Base-by-base conservation (phyloP, 1,140 invertebrate genomes). In the Prorops nasuta region DNA sequence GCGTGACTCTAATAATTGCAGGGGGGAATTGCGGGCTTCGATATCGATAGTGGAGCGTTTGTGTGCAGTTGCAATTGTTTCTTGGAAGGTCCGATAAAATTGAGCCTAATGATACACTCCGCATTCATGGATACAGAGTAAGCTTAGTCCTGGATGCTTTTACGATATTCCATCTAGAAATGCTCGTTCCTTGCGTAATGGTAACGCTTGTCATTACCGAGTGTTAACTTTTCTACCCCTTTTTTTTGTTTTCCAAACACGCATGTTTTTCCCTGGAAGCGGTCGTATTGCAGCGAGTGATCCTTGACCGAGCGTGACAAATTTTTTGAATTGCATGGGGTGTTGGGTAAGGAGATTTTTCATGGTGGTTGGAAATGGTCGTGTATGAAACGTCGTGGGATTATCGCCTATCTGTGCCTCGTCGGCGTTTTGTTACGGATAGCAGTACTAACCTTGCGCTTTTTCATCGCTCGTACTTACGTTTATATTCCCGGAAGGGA, bases 341-440 rank as follows among this genome's bases (percentile, higher is more conserved):
- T n/a, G n/a, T n/a, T n/a, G n/a, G n/a, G n/a, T n/a, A n/a, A n/a
- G n/a, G n/a, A n/a, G n/a, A n/a, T n/a, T n/a, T n/a, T n/a, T n/a
- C n/a, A n/a, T n/a, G n/a, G n/a, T n/a, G n/a, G n/a, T n/a, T n/a
- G n/a, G n/a, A n/a, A n/a, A n/a, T n/a, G n/a, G n/a, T n/a, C n/a
- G n/a, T 42, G 43, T 49, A 42, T 44, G 40, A 48, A 56, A 54
- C 48, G 45, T 51, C 49, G 24, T 35, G 28, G 56, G 50, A 61
- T 61, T 41, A 43, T 16, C 40, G 24, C 56, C 62, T 64, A 64
- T 62, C 59, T 53, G 51, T 54, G 56, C 56, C 51, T 51, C 56
- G 61, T 62, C 56, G 59, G 51, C 56, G 41, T 62, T 55, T 48
- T 44, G 44, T 51, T 44, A 40, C 52, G 40, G 44, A 56, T 53